These are phyloP conservation scores for Stomatorhinus walkeri DNA, from an alignment of 2,797 vertebrate genomes.

Conservation along the genomic window DNA sequence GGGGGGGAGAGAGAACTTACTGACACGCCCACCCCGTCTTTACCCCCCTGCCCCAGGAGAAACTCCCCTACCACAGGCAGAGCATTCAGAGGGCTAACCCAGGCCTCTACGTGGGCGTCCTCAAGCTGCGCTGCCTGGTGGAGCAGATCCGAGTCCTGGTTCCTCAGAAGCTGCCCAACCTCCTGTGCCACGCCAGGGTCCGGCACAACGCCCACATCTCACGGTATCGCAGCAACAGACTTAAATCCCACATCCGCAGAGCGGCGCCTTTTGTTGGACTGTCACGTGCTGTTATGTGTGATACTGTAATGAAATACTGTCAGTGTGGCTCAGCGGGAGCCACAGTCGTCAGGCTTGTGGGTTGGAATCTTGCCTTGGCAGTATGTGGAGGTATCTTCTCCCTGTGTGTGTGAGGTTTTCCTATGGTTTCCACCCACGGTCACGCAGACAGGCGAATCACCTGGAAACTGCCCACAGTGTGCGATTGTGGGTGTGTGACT, in stretches of 20 bases:
- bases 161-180: slow-evolving; percentile 60
- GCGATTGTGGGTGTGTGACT: neutral
- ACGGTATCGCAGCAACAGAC: slow-evolving; percentile 42
- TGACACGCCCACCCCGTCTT: neutral
- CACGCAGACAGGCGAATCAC: neutral
- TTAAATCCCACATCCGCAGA: neutral
- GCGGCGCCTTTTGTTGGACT: neutral
- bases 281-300: neutral
- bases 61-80: slow-evolving; percentile 57
- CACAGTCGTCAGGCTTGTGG: neutral
- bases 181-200: slow-evolving; percentile 61
- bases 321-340: neutral
- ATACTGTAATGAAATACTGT: neutral
- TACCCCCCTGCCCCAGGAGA: slow-evolving; percentile 47
- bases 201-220: slow-evolving; percentile 59
- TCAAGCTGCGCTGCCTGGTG: slow-evolving; percentile 66
- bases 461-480: neutral
- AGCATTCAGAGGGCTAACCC: slow-evolving; percentile 52
- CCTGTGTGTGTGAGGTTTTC: neutral
- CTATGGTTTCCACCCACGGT: neutral
- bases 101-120: slow-evolving; percentile 63
- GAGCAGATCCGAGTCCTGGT: slow-evolving; percentile 68
- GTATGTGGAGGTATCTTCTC: neutral
- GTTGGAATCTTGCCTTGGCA: neutral
- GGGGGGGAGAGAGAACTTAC: neutral